phyloP scores from a whole-genome alignment of 2,113 vertebrate species.

The Piaya cayana region DNA sequence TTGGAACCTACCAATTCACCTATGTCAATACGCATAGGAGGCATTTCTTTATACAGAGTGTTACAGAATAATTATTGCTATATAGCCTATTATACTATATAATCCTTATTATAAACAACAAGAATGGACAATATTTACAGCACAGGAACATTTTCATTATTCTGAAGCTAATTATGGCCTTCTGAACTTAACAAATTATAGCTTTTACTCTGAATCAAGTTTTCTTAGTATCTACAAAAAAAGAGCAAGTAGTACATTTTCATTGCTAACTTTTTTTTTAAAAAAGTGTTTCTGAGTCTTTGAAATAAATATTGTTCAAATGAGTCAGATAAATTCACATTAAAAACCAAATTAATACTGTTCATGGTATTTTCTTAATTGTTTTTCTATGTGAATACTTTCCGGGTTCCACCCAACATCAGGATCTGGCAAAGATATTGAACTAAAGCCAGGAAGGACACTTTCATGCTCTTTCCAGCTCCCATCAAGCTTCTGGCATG shows the following conservation, averaged over 20 bases:
- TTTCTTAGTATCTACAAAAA: background rate
- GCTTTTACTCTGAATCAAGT: background rate
- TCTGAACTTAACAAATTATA: background rate
- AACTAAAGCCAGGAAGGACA: conserved; percentile 21
- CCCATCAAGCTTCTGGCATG: conserved; percentile 28
- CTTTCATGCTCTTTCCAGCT: conserved; percentile 48
- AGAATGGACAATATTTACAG: background rate
- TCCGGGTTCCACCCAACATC: conserved; percentile 20
- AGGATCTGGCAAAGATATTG: conserved; percentile 11
- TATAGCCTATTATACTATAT: background rate
- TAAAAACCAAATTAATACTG: conserved; percentile 2
- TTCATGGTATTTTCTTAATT: conserved; percentile 33
- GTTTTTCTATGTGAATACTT: conserved; percentile 33
- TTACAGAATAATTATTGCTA: background rate
- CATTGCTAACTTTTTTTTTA: background rate
- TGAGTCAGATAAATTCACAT: background rate
- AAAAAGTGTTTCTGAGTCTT: background rate
- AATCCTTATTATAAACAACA: background rate
- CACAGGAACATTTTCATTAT: conserved; percentile 8
- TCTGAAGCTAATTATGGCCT: background rate
- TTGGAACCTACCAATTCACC: background rate
- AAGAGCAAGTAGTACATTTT: background rate
- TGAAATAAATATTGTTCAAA: background rate
- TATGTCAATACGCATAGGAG: background rate
- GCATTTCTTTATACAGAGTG: background rate